Evolutionary conservation across 1,140 invertebrate species (phyloP), one percentile per base, ranked within the genome.

Genomic region (Ephestia elutella): DNA sequence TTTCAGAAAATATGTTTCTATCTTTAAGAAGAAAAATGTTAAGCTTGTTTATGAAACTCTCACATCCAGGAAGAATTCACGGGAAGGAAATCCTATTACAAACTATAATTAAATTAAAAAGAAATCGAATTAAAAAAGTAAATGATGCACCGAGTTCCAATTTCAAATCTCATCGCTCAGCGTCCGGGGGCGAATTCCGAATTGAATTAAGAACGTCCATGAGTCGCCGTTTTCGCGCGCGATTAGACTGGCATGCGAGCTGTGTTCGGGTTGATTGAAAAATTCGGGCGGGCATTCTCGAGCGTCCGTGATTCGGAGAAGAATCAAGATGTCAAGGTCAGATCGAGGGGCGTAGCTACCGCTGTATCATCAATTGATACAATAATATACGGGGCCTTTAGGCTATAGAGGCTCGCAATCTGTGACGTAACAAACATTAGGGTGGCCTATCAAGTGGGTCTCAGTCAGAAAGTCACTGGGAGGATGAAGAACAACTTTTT

Each of bases 81-180:
- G 32, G 1, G 7, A 25, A 25, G 7, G 2, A 25, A 25, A 25
- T 7, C 21, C 7, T 25, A 25, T 25, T 25, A 7, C 21, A 25
- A 3, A 25, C 21, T 2, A 25, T 25, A 25, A 25, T 25, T 25
- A 25, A 25, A 25, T 25, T 25, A 25, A 25, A 49, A 49, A 17
- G 49, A 18, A 49, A 49, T 20, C 18, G 11, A 49, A 49, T 35
- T 35, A 35, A 35, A 35, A 35, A 35, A 35, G 32, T 35, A 35
- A 35, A 35, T 35, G 9, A 35, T 35, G 32, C 32, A 35, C 21
- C 38, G 15, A 44, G 38, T 44, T 44, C 38, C 38, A 44, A 44
- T 44, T 44, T 44, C n/a, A 15, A 44, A 44, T 44, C 38, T 44
- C 51, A 54, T 54, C 51, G 51, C 51, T 54, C 38, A 44, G 38